Evolutionary conservation across 2,888 invertebrate species (phyloP).

Genomic region (Macrosiphum euphorbiae): DNA sequence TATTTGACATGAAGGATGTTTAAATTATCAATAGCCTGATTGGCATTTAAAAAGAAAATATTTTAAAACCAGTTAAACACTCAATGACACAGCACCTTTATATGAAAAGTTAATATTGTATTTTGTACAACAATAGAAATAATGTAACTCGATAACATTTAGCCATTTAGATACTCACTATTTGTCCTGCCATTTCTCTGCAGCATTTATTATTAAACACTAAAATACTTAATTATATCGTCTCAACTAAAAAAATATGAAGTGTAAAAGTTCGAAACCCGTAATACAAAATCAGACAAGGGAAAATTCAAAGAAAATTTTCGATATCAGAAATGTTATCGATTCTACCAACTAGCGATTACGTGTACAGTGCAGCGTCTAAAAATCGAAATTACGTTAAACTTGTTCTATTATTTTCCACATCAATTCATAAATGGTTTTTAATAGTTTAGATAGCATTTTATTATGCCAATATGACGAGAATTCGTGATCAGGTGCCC

Average conservation of each 20-base stretch:
- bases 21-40: neutral
- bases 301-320: slow-evolving; percentile 62
- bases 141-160: neutral
- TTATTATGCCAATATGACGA: neutral
- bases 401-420: slow-evolving; percentile 19
- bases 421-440: neutral
- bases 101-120: neutral
- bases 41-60: neutral
- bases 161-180: slow-evolving; percentile 45
- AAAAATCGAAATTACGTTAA: slow-evolving; percentile 9
- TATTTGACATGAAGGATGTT: neutral
- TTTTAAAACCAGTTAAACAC: neutral
- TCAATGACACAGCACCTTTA: slow-evolving; percentile 60
- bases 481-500: neutral
- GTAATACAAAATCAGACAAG: slow-evolving; percentile 45
- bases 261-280: neutral
- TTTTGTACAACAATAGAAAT: neutral
- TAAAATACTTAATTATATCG: neutral
- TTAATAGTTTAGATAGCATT: neutral
- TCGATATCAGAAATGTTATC: slow-evolving; percentile 54
- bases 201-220: slow-evolving; percentile 52
- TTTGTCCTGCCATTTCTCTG: slow-evolving; percentile 51
- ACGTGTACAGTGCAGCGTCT: slow-evolving; percentile 60
- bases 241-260: neutral
- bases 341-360: slow-evolving; percentile 63